phyloP scores from a whole-genome alignment of 2,797 vertebrate species.

The Danio kyathit region DNA sequence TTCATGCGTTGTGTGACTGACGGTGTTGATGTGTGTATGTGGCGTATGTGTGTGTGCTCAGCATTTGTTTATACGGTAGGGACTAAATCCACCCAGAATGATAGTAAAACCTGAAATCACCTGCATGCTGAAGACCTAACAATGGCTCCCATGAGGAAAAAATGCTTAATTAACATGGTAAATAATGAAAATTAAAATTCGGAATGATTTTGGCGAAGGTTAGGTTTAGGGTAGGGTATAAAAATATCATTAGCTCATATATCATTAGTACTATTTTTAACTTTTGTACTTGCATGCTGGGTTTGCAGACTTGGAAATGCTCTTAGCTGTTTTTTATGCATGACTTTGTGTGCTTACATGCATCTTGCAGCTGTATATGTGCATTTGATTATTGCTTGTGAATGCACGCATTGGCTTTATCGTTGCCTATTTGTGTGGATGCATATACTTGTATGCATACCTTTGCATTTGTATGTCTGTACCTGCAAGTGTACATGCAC shows the following conservation, averaged over 20 bases:
- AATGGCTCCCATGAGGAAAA: background rate
- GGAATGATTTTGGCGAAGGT: background rate
- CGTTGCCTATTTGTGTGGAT: background rate
- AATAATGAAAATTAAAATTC: conserved; percentile 13
- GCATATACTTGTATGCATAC: background rate
- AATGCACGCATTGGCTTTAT: too few relatives aligned
- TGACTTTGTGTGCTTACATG: background rate
- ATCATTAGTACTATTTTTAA: background rate
- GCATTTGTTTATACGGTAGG: conserved; percentile 25
- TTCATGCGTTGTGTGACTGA: conserved; percentile 22
- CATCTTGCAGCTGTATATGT: background rate
- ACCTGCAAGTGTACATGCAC: background rate
- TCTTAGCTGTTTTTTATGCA: too few relatives aligned
- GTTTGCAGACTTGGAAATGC: too few relatives aligned
- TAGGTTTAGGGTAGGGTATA: background rate
- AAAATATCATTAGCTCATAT: background rate
- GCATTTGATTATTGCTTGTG: background rate
- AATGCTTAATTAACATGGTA: conserved; percentile 21
- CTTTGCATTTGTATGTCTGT: conserved; percentile 12
- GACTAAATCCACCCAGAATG: conserved; percentile 23
- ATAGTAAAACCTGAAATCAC: conserved; percentile 22
- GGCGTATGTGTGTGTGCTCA: background rate
- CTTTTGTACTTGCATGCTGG: too few relatives aligned
- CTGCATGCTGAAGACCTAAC: background rate
- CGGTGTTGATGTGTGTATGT: background rate